Evolutionary conservation across 1,140 invertebrate genomes (phyloP), one percentile per base, ranked within the genome.

Genomic region (Myzus persicae): DNA sequence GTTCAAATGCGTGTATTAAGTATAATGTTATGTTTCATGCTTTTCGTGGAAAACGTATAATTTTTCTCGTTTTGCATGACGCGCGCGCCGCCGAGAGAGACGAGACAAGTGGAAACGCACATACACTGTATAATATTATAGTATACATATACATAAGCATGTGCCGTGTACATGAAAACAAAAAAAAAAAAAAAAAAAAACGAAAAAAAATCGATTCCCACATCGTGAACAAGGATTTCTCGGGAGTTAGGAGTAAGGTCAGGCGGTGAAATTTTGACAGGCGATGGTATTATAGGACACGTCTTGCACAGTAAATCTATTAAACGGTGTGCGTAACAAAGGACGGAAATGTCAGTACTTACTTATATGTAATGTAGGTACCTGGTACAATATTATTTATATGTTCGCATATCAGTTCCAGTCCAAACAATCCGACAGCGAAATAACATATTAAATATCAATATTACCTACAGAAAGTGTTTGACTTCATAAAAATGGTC

Each of bases 41-140:
- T 44, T 87, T 18, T 87, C 18, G 26, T 87, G 42, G 84, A 87
- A 87, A 46, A 87, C 42, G 31, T 87, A 87, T 36, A n/a, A n/a
- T 48, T 87, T 46, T 87, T 46, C 84, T 31, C n/a, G 42, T 87
- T 87, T 87, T 84, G 82, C 84, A 31, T 44, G 40, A 85, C 40
- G 84, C 38, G 42, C 14, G 40, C 24, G 8, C 36, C 31, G 14
- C 85, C 42, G n/a, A 36, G 44, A 44, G 85, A 87, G n/a, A 87
- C 85, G 85, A 46, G 42, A 31, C 44, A 85, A 85, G 24, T 84
- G 22, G 76, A 38, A 38, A 38, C 8, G 36, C 22, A 38, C 7
- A 24, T 84, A 26, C 8, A 82, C 22, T 20, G 38, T 6, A 81
- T 38, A 22, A 20, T 38, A 82, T 36, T 42, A 84, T 6, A n/a